These are phyloP conservation scores for Diachrysia chrysitis DNA, from an alignment of 2,888 invertebrate genomes.

Conservation along the genomic window DNA sequence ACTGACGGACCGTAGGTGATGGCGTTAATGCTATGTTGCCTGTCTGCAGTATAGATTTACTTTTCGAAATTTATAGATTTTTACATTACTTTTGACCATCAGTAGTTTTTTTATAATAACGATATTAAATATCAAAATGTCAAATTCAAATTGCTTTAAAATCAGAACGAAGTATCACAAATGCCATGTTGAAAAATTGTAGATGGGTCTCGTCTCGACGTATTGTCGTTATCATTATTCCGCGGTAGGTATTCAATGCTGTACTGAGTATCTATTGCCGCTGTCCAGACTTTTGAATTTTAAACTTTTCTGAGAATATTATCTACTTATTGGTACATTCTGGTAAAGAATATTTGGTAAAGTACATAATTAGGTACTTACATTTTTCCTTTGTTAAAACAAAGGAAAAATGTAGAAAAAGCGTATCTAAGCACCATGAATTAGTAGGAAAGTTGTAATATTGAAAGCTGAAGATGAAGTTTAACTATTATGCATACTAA, in stretches of 20 bases:
- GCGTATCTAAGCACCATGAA: too few species aligned
- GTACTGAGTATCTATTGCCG: neutral
- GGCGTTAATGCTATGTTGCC: slow-evolving; percentile 31
- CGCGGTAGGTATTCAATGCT: neutral
- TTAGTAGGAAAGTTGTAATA: neutral
- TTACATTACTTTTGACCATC: too few species aligned
- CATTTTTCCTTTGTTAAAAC: too few species aligned
- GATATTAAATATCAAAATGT: neutral
- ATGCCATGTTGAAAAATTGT: neutral
- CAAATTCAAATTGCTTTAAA: neutral
- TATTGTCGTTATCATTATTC: neutral
- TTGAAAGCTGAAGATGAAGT: slow-evolving; percentile 1
- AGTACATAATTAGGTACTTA: too few species aligned
- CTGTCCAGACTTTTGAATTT: too few species aligned
- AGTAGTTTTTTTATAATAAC: too few species aligned
- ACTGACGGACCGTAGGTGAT: slow-evolving; percentile 57
- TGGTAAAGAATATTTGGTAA: too few species aligned
- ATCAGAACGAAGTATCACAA: neutral
- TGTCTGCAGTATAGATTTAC: slow-evolving; percentile 24
- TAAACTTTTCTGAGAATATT: too few species aligned
- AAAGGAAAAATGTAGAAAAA: too few species aligned
- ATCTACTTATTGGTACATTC: too few species aligned
- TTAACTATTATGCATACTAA: slow-evolving; percentile 34
- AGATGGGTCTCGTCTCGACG: neutral
- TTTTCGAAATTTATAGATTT: too few species aligned